Conservation (phyloP, 2,113 vertebrate genomes). For the Leucopsar rothschildi region DNA sequence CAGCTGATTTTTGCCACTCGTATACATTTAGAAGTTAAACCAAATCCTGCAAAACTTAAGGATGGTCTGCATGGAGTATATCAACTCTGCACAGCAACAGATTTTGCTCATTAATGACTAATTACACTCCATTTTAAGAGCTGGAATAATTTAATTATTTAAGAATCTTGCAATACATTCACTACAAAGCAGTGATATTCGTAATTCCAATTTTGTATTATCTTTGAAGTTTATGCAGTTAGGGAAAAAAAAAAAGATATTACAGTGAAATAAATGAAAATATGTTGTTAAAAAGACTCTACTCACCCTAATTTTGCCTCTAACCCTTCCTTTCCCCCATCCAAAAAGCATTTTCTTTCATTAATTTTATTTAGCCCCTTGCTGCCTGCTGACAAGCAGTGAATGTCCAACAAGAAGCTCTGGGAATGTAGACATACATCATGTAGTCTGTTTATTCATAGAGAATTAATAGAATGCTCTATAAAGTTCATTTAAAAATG, state of each 20-base stretch:
- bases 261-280: conserved; percentile 61
- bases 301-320: background rate
- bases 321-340: background rate
- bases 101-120: conserved; percentile 70
- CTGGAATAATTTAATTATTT: conserved; percentile 74
- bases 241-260: conserved; percentile 16
- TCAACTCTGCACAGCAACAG: conserved; percentile 46
- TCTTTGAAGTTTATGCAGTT: conserved; percentile 69
- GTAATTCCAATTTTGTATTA: conserved; percentile 64
- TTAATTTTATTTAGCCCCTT: conserved; percentile 44
- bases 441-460: background rate
- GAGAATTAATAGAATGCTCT: background rate
- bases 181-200: conserved; percentile 66
- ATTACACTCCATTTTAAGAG: conserved; percentile 70
- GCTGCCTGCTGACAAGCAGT: background rate
- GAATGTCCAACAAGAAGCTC: conserved; percentile 15
- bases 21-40: background rate
- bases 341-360: background rate
- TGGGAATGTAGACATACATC: background rate
- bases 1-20: conserved; percentile 38
- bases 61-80: conserved; percentile 5
- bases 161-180: conserved; percentile 60
- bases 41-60: conserved; percentile 19
- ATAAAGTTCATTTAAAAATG: background rate
- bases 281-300: conserved; percentile 16